Evolutionary conservation across 2,797 vertebrate species (phyloP), one percentile per base, ranked within the genome.

Genomic region (Enteromius thamalakanensis): DNA sequence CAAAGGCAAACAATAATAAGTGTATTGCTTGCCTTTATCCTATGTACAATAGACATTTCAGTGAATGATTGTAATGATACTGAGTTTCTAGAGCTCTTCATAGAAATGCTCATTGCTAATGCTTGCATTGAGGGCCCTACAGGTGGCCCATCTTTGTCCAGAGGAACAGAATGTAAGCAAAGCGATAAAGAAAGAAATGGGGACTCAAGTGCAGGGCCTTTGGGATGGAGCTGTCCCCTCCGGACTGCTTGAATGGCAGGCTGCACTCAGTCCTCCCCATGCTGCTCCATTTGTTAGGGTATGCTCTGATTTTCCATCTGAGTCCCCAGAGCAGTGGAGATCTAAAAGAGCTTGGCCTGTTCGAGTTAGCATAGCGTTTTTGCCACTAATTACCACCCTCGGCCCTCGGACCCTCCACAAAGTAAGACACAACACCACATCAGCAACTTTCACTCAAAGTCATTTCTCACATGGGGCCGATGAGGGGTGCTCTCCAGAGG

Each of bases 281-380:
- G 79, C 82, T 90, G 85, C 84, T 86, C 86, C 85, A 92, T 92
- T 90, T 90, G 89, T 87, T 81, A 81, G 67, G 80, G 80, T 45
- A 78, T 80, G 53, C 75, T 85, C 87, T 88, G 87, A 91, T 90
- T 89, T 90, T 87, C 86, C 87, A 91, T 85, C 76, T 2, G 34
- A 51, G 26, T 65, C 68, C 81, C 80, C 53, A 49, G 81, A 80
- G 47, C 29, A 62, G 68, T 21, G 45, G 12, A 45, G 26, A 74
- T 75, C 37, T 42, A 58, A 34, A 80, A 55, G 76, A 78, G 32
- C 81, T 49, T 29, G 70, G 69, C 76, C 77, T 58, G 83, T 72
- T 86, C 80, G 21, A 74, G 82, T 85, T 81, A 82, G 64, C 68
- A 55, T 82, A 80, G 79, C 34, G 21, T 76, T 79, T 65, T 78